Base-by-base conservation (phyloP, 2,888 invertebrate genomes). In the Drosophila gaucha region DNA sequence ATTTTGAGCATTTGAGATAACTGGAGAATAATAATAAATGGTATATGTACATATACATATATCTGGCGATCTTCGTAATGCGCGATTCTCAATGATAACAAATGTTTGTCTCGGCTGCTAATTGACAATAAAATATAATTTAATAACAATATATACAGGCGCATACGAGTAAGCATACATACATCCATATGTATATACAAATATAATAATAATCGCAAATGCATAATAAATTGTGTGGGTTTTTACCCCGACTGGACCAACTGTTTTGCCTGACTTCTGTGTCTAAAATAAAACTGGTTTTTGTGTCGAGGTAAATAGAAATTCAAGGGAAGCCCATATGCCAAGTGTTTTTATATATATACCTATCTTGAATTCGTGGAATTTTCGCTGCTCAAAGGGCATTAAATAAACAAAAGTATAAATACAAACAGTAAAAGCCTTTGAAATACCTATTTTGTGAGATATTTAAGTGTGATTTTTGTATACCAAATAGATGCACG, bases 201-300 rank as follows among this genome's bases (percentile, higher is more conserved):
- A 18, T 14, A 26, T 22, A 60, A 39, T 9, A 31, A 44, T 54
- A 44, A 66, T 66, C 46, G 55, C 9, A 55, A 35, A 30, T 55
- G 55, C 36, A 47, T 44, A 47, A 33, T 38, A 67, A 46, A 56
- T 49, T 51, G 46, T 43, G 31, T 41, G 60, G 54, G 49, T 64
- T 68, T n/a, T 70, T 46, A 39, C 63, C 63, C 30, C 30, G 20
- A 43, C 22, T 50, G 60, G 36, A 14, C 31, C 28, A 38, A 58
- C 33, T 31, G 20, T 36, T 46, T 35, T 35, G 24, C 35, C 50
- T 39, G 30, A 10, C 22, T 28, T 24, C 30, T 43, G 38, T 26
- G 47, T 24, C 49, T 35, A 35, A 49, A 16, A 35, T 8, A 30
- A 68, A 68, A 68, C 62, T 41, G 9, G 68, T 69, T 69, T 67